These are phyloP conservation scores for Lordiphosa andalusiaca DNA, from an alignment of 2,888 invertebrate species.

Conservation along the genomic window DNA sequence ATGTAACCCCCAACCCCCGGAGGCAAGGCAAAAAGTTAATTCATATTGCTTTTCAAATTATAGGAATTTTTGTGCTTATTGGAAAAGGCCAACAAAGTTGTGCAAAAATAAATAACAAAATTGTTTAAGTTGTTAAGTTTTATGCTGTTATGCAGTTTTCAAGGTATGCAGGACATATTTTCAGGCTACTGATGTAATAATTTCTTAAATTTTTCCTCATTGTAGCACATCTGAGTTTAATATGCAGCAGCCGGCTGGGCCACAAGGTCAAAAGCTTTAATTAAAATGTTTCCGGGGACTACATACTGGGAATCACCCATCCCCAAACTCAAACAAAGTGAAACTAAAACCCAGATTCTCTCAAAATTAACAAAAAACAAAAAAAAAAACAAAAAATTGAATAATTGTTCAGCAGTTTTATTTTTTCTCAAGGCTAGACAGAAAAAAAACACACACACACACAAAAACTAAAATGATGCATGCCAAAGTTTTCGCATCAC, in stretches of 20 bases:
- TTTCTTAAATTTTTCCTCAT: too few species aligned
- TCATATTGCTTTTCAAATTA: constrained; percentile 71
- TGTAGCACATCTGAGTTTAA: constrained; percentile 10
- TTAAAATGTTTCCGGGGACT: constrained; percentile 32
- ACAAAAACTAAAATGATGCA: not conserved
- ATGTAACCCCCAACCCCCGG: constrained; percentile 10
- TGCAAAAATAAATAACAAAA: constrained; percentile 53
- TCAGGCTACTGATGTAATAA: too few species aligned
- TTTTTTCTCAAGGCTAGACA: constrained; percentile 16
- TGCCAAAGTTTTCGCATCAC: not conserved
- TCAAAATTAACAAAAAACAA: not conserved
- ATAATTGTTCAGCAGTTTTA: too few species aligned
- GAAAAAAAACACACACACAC: not conserved
- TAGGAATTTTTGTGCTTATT: constrained; percentile 59
- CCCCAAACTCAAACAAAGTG: not conserved
- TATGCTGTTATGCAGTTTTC: too few species aligned
- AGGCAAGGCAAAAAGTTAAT: constrained; percentile 62
- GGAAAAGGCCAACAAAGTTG: constrained; percentile 31
- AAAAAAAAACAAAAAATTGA: too few species aligned
- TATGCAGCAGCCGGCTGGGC: constrained; percentile 24
- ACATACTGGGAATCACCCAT: constrained; percentile 11
- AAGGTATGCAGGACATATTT: too few species aligned
- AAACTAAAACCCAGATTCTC: constrained; percentile 5
- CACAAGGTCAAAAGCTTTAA: constrained; percentile 33
- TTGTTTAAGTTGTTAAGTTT: constrained; percentile 40